These are phyloP conservation scores for Atrina japonica DNA, from an alignment of 2,888 invertebrate genomes.

Conservation along the genomic window DNA sequence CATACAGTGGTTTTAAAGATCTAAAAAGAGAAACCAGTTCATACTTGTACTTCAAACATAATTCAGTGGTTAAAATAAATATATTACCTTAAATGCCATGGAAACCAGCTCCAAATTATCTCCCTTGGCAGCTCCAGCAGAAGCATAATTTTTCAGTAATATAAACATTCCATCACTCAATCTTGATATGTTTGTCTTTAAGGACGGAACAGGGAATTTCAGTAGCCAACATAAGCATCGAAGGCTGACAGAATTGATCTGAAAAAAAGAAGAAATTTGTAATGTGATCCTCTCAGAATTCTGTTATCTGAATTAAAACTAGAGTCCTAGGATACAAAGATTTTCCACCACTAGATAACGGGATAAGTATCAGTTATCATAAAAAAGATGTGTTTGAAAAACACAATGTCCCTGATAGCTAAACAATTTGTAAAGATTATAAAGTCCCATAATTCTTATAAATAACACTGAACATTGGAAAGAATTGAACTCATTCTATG, in stretches of 20 bases:
- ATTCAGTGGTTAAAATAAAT: background rate
- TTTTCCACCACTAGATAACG: background rate
- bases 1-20: too few relatives aligned
- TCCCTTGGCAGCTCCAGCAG: slow-evolving; percentile 91
- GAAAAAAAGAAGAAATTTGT: slow-evolving; percentile 21
- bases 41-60: background rate
- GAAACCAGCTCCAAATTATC: slow-evolving; percentile 94
- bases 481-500: too few relatives aligned
- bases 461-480: too few relatives aligned
- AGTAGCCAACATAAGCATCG: slow-evolving; percentile 86
- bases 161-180: slow-evolving; percentile 89
- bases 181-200: slow-evolving; percentile 85
- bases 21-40: background rate
- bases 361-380: too few relatives aligned
- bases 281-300: background rate
- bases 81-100: slow-evolving; percentile 91
- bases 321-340: background rate
- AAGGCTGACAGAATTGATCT: slow-evolving; percentile 77
- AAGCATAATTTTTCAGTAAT: slow-evolving; percentile 94
- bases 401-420: too few relatives aligned
- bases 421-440: too few relatives aligned
- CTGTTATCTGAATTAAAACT: background rate
- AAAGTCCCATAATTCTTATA: too few relatives aligned
- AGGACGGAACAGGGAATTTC: slow-evolving; percentile 86
- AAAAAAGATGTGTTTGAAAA: too few relatives aligned